These are phyloP conservation scores for Tragelaphus buxtoni DNA, from an alignment of 2,113 vertebrate genomes.

Conservation along the genomic window DNA sequence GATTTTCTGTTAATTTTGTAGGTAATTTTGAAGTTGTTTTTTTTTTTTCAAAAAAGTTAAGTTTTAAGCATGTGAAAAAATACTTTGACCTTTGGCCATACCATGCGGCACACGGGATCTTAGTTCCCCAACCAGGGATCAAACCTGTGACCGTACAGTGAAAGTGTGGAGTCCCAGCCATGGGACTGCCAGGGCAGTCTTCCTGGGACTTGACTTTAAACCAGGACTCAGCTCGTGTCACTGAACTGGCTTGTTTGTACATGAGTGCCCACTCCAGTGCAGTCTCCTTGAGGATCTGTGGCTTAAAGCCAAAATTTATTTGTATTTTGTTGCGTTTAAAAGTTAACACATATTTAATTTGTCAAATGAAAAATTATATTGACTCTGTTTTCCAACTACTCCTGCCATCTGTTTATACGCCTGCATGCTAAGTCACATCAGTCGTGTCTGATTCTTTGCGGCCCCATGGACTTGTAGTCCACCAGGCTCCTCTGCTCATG, in stretches of 20 bases:
- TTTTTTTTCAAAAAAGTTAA: background rate
- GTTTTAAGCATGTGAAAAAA: background rate
- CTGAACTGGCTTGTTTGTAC: too few species aligned
- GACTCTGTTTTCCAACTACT: background rate
- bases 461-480: background rate
- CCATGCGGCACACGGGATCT: fast-evolving
- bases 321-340: background rate
- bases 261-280: fast-evolving
- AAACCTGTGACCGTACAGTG: background rate
- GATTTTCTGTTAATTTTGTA: background rate
- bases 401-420: too few species aligned
- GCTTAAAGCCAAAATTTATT: background rate
- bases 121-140: background rate
- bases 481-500: background rate
- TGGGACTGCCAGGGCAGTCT: background rate
- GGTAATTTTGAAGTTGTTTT: background rate
- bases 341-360: background rate
- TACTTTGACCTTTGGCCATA: background rate
- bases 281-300: background rate
- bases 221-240: fast-evolving
- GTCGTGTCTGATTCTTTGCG: background rate
- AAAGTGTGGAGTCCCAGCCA: background rate
- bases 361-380: background rate
- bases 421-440: background rate
- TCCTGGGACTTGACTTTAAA: background rate